phyloP scores from a whole-genome alignment of 2,797 vertebrate species.

The Platyrinchus mystaceus region DNA sequence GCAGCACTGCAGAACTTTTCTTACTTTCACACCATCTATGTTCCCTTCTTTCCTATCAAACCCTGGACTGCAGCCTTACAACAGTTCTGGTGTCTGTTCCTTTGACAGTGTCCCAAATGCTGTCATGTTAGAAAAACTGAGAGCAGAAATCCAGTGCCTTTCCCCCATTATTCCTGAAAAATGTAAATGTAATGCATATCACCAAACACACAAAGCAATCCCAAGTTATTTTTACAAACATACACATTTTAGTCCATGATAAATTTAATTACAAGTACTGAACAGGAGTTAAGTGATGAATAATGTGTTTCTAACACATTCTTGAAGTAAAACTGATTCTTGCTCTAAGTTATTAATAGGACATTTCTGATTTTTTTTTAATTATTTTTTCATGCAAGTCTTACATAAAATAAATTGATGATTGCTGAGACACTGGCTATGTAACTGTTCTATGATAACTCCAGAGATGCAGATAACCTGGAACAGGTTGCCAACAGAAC shows the following conservation, averaged over 20 bases:
- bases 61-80: neutral
- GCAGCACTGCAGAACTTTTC: neutral
- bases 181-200: rapidly evolving
- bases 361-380: neutral
- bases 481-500: neutral
- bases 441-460: neutral
- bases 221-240: neutral
- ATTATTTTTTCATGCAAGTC: neutral
- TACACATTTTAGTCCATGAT: neutral
- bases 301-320: neutral
- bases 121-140: neutral
- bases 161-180: neutral
- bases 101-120: neutral
- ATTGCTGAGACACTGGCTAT: neutral
- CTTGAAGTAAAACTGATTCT: neutral
- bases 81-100: neutral
- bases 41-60: neutral
- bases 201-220: neutral
- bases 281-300: neutral
- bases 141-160: neutral
- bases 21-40: neutral
- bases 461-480: neutral
- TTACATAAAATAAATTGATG: neutral
- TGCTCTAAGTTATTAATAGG: neutral
- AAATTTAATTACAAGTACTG: neutral